Evolutionary conservation across 2,113 vertebrate genomes (phyloP), one percentile per base, ranked within the genome.

Genomic region (Psittacula cyanocephala): DNA sequence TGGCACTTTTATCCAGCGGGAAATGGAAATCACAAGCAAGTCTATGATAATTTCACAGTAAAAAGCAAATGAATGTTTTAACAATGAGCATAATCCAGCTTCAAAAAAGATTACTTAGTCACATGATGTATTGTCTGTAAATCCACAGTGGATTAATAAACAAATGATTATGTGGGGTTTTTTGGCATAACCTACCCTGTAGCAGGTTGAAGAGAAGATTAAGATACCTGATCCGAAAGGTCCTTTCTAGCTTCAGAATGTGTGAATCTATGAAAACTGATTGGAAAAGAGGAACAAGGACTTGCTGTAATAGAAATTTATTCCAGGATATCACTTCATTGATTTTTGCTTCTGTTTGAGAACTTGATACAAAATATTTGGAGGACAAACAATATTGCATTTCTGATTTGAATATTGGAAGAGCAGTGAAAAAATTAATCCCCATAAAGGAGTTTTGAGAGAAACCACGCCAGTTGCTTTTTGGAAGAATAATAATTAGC

Each of bases 21-120:
- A 81, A 87, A 65, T 89, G 47, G 57, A 86, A 92, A 91, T 88
- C 77, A 62, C 19, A 75, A 71, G 53, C 6, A 62, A 44, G 11
- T 90, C 44, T 74, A 15, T 52, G 28, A 37, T 74, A 70, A 83
- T 75, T 93, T 78, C 33, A 87, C 16, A 81, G 24, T 55, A 57
- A 74, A 92, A 91, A 86, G 50, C 63, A 91, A 91, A 75, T 70
- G 10, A 78, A 43, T 43, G 16, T 84, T 94, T 92, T 87, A 95
- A 91, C 18, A 88, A 63, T 52, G 47, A 75, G 24, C 4, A 5
- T 93, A 79, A 92, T 95, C 65, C 41, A 46, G 57, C 39, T 81
- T 92, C 86, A 70, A 22, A 88, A 86, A 86, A 78, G 69, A 93
- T 92, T 91, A 67, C n/a, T 81, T 87, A 70, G 49, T 1, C 1